Evolutionary conservation across 2,113 vertebrate species (phyloP), one percentile per base, ranked within the genome.

Genomic region (Actinemys pallida): DNA sequence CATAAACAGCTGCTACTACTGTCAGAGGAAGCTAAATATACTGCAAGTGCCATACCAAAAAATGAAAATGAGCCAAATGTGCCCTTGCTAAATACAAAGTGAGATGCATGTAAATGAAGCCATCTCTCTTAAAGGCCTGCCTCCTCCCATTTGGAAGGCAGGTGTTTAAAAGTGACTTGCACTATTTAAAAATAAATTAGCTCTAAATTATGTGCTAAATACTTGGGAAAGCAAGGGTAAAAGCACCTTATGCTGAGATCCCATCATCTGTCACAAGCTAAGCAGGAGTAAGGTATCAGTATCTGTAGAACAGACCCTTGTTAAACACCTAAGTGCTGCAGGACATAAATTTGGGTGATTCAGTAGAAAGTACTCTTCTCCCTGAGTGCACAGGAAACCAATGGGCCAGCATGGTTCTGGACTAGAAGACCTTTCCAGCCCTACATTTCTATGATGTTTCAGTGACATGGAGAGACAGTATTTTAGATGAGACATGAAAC

Each of bases 131-230:
- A 88, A 88, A 90, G 80, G 2, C 2, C 50, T 84, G 20, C 57
- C 13, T 86, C 53, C 83, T 94, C 86, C 57, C 47, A 53, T 88
- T 90, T 3, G 2, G 59, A 84, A 89, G 11, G 24, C 52, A 93
- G 35, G 13, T 84, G 31, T 69, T 93, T 92, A 90, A 90, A 94
- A 35, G 54, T 85, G n/a, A 91, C 82, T 86, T 93, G 8, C 9
- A 31, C 54, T 50, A 90, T 93, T 83, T 83, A 82, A 96, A 95
- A 65, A 39, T 10, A 94, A 50, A 62, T 20, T 87, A 24, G 50
- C 24, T 47, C 78, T 92, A 47, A 86, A 75, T 83, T 54, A 93
- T 0, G 1, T 81, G 20, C 45, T 29, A 25, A 94, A 96, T 95
- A 52, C 24, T 83, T 95, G 56, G 93, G 92, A 93, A n/a, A 89